phyloP scores from a whole-genome alignment of 2,113 vertebrate genomes.

The Pica pica region DNA sequence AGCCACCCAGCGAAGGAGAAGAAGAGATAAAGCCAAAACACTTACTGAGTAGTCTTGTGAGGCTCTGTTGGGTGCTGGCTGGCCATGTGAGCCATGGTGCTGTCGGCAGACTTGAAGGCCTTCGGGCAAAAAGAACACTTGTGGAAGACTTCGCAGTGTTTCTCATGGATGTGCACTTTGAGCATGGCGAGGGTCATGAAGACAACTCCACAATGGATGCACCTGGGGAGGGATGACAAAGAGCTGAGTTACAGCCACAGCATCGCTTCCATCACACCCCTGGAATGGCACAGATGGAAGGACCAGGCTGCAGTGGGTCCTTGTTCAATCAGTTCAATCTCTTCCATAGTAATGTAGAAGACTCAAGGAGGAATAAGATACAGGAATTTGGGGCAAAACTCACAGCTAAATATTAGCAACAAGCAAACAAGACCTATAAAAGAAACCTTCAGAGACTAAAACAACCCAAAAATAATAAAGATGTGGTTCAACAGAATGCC shows the following conservation, averaged over 20 bases:
- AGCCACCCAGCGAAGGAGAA: not conserved
- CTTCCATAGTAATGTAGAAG: fast-evolving
- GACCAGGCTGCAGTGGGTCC: fast-evolving
- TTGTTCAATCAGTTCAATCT: not conserved
- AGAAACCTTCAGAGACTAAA: not conserved
- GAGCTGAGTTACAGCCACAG: not conserved
- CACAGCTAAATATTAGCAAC: not conserved
- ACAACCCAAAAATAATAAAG: not conserved
- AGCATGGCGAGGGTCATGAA: constrained; percentile 86
- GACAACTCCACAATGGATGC: constrained; percentile 91
- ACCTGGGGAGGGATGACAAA: constrained; percentile 68
- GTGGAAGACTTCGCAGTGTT: constrained; percentile 91
- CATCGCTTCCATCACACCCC: fast-evolving
- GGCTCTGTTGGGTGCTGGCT: constrained; percentile 79
- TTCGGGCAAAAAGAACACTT: constrained; percentile 91
- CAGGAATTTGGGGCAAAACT: not conserved
- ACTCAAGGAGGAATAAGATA: not conserved
- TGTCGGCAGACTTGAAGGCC: constrained; percentile 89
- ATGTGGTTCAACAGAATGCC: not conserved
- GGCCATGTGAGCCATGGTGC: constrained; percentile 81
- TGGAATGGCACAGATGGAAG: fast-evolving
- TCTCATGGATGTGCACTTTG: constrained; percentile 89
- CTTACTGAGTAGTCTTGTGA: constrained; percentile 85
- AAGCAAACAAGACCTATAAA: not conserved
- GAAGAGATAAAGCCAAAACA: not conserved